phyloP scores from a whole-genome alignment of 2,113 vertebrate genomes.

The Caloenas nicobarica region DNA sequence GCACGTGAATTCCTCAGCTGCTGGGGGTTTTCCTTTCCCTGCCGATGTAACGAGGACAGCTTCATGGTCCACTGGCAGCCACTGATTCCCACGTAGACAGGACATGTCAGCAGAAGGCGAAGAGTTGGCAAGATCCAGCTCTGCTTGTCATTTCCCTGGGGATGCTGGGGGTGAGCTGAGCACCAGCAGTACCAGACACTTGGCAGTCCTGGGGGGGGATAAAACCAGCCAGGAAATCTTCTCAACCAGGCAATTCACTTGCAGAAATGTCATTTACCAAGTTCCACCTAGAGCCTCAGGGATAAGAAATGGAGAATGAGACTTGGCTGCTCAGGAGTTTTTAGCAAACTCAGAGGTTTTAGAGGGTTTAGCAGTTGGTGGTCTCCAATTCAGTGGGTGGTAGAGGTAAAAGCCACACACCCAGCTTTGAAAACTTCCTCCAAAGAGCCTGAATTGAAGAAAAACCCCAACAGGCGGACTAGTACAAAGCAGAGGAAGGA shows the following conservation, averaged over 20 bases:
- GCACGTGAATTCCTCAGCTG: background rate
- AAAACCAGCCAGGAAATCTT: background rate
- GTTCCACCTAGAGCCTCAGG: background rate
- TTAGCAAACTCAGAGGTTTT: background rate
- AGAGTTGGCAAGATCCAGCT: background rate
- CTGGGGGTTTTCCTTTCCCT: background rate
- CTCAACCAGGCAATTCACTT: background rate
- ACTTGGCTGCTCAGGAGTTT: background rate
- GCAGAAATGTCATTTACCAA: background rate
- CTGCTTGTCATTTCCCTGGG: background rate
- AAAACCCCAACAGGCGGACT: background rate
- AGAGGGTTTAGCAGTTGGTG: background rate
- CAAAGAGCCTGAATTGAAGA: background rate
- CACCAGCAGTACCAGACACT: background rate
- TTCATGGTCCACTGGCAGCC: background rate
- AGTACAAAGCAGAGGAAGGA: background rate
- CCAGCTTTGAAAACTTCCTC: constrained; percentile 8
- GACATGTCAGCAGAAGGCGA: background rate
- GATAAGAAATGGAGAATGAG: background rate
- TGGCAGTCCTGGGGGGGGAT: background rate
- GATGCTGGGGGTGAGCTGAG: background rate
- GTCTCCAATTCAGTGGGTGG: background rate
- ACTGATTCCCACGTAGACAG: background rate
- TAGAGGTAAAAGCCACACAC: background rate
- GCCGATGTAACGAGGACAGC: background rate